These are phyloP conservation scores for Chondrilla cf. caribensis DNA, from an alignment of 37 sponge, comb jelly and placozoan genomes.

Conservation along the genomic window DNA sequence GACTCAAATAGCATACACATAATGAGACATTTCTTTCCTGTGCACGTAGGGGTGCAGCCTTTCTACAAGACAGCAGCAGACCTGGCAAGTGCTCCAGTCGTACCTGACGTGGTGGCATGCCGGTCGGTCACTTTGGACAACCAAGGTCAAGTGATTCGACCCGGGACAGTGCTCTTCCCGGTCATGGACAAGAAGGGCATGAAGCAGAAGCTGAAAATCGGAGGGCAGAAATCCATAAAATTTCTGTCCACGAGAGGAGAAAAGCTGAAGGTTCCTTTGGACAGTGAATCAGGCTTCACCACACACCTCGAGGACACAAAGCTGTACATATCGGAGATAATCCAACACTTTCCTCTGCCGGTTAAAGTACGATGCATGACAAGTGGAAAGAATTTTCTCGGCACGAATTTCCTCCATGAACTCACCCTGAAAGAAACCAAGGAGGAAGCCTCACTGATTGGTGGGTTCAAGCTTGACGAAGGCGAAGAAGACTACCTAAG, in stretches of 20 bases:
- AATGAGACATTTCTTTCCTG: too few species aligned
- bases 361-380: conserved; percentile 4
- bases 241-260: background rate
- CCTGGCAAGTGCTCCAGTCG: background rate
- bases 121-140: background rate
- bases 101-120: background rate
- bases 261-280: conserved; percentile 4
- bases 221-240: background rate
- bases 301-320: background rate
- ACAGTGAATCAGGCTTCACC: background rate
- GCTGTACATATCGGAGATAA: conserved; percentile 1
- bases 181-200: background rate
- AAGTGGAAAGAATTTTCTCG: background rate
- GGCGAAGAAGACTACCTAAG: background rate
- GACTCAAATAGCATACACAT: too few species aligned
- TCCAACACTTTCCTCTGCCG: background rate
- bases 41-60: background rate
- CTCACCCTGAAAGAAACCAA: background rate
- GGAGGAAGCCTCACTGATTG: background rate
- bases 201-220: conserved; percentile 1
- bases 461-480: background rate
- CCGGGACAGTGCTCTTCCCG: conserved; percentile 2
- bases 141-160: background rate
- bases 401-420: background rate
- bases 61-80: background rate